Base-by-base conservation (phyloP, 2,797 vertebrate genomes). In the Acrocephalus scirpaceus region DNA sequence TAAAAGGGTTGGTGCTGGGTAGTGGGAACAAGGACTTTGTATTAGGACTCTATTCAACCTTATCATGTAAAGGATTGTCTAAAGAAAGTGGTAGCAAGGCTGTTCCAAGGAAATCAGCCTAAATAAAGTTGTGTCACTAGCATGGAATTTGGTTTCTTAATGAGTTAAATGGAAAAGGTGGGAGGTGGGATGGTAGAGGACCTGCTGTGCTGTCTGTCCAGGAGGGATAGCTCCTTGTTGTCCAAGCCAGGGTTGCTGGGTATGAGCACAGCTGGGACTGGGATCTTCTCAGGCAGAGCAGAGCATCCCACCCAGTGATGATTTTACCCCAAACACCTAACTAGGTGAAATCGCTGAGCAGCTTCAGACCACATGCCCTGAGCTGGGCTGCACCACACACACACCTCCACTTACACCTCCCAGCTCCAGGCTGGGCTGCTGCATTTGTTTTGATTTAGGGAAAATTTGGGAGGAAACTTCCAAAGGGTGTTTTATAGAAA, bases 241-340 rank as follows among this genome's bases (percentile, higher is more conserved):
- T 36, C 74, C 50, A 11, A 25, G 22, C 2, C 3, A 13, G 10
- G 19, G 23, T 3, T 44, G 51, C 21, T 4, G 6, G 9, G 16
- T 12, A 6, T 0, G 10, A 86, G 38, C 34, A 38, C 66, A 22
- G 0, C 1, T 0, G 22, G 57, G 19, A 40, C 22, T 11, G 36
- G 53, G 36, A 34, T 81, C 77, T 91, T 29, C 53, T 21, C 44
- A 75, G 45, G 66, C 42, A 57, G 14, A 77, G 34, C 16, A 3
- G 32, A 4, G 12, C 7, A 1, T 19, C 29, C 22, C 48, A 65
- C 19, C 32, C 53, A 4, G 4, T 1, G 3, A n/a, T 40, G 13
- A 44, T 17, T 58, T 80, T 19, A 61, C 18, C 42, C 57, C n/a
- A 27, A 72, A 66, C 10, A 77, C 17, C 25, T 15, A 11, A 42